Conservation (phyloP, 2,113 vertebrate species). For the Apaloderma vittatum region DNA sequence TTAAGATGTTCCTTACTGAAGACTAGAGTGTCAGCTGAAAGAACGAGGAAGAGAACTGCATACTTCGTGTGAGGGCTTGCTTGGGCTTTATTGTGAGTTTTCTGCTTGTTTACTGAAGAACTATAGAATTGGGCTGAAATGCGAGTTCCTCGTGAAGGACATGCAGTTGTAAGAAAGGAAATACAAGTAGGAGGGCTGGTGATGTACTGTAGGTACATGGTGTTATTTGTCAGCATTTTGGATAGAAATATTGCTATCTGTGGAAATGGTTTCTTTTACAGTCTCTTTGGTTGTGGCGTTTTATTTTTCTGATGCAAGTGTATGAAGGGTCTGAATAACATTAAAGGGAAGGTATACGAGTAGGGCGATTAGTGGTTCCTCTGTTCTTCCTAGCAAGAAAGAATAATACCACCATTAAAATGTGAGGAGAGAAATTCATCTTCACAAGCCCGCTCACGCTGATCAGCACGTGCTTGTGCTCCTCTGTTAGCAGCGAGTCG, state of each 20-base stretch:
- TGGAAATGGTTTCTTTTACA: background rate
- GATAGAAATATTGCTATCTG: background rate
- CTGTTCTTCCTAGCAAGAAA: background rate
- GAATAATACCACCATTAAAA: background rate
- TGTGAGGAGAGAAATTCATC: background rate
- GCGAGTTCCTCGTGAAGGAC: background rate
- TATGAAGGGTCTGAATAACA: background rate
- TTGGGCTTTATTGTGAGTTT: background rate
- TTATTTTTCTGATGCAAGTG: background rate
- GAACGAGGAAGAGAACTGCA: background rate
- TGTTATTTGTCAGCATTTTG: background rate
- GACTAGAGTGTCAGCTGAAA: background rate
- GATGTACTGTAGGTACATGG: accelerated
- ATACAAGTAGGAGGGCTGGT: background rate
- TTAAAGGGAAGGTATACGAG: background rate
- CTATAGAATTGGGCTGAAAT: background rate
- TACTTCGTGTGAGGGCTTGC: background rate
- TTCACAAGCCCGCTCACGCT: background rate
- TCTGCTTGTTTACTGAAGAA: background rate
- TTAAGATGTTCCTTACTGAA: background rate
- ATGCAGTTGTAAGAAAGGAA: background rate
- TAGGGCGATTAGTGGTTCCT: background rate
- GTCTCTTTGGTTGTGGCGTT: background rate
- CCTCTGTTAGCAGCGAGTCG: background rate
- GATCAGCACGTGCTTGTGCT: background rate